phyloP scores from a whole-genome alignment of 2,797 vertebrate genomes.

The Peromyscus attwateri region DNA sequence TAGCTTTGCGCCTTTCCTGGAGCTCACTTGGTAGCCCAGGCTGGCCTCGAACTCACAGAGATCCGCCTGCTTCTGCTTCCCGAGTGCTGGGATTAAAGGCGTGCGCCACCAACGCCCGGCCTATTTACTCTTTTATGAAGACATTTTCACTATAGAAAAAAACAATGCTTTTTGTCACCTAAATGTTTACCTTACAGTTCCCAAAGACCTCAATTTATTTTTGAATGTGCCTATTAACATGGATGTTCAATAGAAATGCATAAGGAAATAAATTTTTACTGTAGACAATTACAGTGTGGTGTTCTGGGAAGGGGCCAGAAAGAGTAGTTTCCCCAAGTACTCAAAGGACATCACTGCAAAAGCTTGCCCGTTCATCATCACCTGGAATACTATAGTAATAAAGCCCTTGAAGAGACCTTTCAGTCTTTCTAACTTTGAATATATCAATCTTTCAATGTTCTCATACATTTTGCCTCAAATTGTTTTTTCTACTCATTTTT shows the following conservation, averaged over 20 bases:
- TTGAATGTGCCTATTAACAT: conserved; percentile 76
- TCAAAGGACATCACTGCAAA: not conserved
- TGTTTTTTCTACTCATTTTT: not conserved
- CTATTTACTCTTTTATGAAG: conserved; percentile 83
- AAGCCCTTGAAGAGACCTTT: not conserved
- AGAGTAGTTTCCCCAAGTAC: not conserved
- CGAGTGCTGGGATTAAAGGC: too few relatives aligned
- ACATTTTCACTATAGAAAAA: conserved; percentile 70
- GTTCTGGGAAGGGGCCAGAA: not conserved
- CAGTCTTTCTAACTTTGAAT: not conserved
- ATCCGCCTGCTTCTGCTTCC: too few relatives aligned
- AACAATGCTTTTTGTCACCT: conserved; percentile 83
- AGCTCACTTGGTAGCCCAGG: too few relatives aligned
- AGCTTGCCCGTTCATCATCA: not conserved
- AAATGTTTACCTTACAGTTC: conserved; percentile 81
- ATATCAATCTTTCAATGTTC: not conserved
- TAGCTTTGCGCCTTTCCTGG: too few relatives aligned
- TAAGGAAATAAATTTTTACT: conserved; percentile 47
- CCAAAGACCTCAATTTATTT: conserved; percentile 81
- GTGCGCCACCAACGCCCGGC: too few relatives aligned
- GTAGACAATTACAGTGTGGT: not conserved
- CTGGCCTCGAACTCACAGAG: too few relatives aligned
- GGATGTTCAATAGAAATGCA: conserved; percentile 73
- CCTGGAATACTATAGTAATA: not conserved
- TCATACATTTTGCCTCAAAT: not conserved